These are phyloP conservation scores for Phyllotis vaccarum DNA, from an alignment of 2,797 vertebrate species.

Conservation along the genomic window DNA sequence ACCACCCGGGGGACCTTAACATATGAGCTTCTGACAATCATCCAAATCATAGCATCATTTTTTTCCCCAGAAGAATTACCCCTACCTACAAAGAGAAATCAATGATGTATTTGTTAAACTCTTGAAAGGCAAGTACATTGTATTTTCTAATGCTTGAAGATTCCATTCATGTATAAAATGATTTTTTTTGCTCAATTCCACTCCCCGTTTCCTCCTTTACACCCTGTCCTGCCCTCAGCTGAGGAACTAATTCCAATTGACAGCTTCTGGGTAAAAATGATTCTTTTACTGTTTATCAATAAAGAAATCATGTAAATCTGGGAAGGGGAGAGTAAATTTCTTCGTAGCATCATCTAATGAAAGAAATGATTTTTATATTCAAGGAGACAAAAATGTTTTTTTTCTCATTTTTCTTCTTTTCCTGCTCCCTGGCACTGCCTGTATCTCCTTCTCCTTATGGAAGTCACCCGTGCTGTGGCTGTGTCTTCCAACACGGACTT, in stretches of 20 bases:
- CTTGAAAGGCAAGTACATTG: background rate
- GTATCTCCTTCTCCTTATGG: constrained; percentile 2
- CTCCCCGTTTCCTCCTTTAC: no score
- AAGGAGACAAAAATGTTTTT: background rate
- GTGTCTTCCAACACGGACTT: constrained; percentile 4
- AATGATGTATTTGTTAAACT: background rate
- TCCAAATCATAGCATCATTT: background rate
- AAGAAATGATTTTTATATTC: background rate
- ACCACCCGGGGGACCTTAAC: background rate
- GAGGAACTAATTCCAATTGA: background rate
- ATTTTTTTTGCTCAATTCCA: background rate
- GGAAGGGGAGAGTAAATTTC: background rate
- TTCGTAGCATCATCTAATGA: background rate
- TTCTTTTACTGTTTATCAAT: no score
- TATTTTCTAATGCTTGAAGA: background rate
- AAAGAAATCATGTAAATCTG: no score
- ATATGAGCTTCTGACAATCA: background rate
- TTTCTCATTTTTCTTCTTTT: background rate
- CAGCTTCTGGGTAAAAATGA: background rate
- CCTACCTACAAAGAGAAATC: background rate
- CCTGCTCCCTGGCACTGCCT: background rate
- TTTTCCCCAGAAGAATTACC: background rate
- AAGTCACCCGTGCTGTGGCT: background rate
- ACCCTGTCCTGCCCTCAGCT: no score
- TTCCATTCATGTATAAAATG: background rate